These are phyloP conservation scores for Lasioglossum malachurum DNA, from an alignment of 2,888 invertebrate genomes.

Conservation along the genomic window DNA sequence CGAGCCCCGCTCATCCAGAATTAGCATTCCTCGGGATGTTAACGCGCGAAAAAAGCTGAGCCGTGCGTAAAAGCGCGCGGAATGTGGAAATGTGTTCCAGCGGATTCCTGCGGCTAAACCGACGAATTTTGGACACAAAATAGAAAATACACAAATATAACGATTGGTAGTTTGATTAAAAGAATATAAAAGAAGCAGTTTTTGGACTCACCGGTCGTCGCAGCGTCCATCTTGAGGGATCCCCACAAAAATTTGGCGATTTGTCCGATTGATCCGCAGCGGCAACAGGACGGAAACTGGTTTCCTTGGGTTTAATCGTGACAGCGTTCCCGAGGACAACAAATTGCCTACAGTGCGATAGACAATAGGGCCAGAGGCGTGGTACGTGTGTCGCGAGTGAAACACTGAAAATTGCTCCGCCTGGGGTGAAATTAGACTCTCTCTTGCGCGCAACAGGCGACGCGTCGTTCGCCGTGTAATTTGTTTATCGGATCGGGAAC, in stretches of 20 bases:
- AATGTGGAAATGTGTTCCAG: not conserved
- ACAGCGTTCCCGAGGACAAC: conserved; percentile 57
- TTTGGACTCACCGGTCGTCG: conserved; percentile 52
- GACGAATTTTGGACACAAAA: not conserved
- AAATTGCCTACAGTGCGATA: conserved; percentile 45
- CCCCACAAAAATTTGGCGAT: not conserved
- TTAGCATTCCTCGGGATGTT: conserved; percentile 11
- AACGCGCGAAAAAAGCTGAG: not conserved
- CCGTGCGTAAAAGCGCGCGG: not conserved
- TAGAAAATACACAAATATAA: too few species aligned
- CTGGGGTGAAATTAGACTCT: conserved; percentile 61
- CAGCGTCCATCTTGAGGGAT: conserved; percentile 23
- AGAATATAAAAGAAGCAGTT: not conserved
- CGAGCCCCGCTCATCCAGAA: conserved; percentile 1
- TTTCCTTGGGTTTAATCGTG: conserved; percentile 48
- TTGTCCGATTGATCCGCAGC: conserved; percentile 23
- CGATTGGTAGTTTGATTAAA: not conserved
- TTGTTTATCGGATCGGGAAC: conserved; percentile 67
- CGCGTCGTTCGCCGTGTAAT: conserved; percentile 64
- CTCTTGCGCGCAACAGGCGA: conserved; percentile 27
- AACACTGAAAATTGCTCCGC: conserved; percentile 71
- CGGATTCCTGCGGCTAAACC: not conserved
- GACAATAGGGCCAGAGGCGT: conserved; percentile 64
- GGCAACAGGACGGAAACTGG: conserved; percentile 16
- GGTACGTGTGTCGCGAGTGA: conserved; percentile 65